These are phyloP conservation scores for Melanotaenia nigrans DNA, from an alignment of 2,797 vertebrate genomes.

Conservation along the genomic window DNA sequence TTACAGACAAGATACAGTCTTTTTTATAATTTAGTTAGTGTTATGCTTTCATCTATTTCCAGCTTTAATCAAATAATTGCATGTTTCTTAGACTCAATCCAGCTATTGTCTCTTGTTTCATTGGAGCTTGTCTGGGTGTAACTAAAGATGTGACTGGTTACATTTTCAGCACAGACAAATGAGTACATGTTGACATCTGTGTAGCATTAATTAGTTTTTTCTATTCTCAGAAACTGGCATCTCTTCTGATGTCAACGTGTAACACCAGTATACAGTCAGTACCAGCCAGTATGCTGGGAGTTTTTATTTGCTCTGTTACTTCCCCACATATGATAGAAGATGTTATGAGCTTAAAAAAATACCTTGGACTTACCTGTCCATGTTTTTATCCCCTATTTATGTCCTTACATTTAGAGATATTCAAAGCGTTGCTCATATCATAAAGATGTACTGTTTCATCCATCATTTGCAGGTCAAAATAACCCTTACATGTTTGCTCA, in stretches of 20 bases:
- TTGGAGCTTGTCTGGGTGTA: slow-evolving; percentile 56
- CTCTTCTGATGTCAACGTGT: background rate
- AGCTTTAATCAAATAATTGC: background rate
- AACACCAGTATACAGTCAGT: background rate
- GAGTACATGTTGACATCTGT: slow-evolving; percentile 52
- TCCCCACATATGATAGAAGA: background rate
- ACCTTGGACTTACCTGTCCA: background rate
- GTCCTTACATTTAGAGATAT: slow-evolving; percentile 79
- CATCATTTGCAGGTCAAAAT: slow-evolving; percentile 57
- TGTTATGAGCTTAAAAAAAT: background rate
- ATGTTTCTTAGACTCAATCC: slow-evolving; percentile 20
- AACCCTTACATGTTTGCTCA: background rate
- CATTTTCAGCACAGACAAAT: slow-evolving; percentile 88
- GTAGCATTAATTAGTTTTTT: background rate
- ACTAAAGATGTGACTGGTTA: slow-evolving; percentile 81
- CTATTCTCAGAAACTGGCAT: slow-evolving; percentile 4
- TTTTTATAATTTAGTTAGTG: background rate
- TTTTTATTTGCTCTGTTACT: background rate
- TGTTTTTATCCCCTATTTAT: background rate
- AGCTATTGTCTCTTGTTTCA: slow-evolving; percentile 71
- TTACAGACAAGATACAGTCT: too few relatives aligned
- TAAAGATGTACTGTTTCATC: slow-evolving; percentile 82
- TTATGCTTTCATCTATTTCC: background rate
- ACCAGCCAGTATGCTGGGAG: background rate
- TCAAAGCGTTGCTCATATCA: slow-evolving; percentile 81